Conservation (phyloP, 2,113 vertebrate genomes). For the Sisor rabdophorus region DNA sequence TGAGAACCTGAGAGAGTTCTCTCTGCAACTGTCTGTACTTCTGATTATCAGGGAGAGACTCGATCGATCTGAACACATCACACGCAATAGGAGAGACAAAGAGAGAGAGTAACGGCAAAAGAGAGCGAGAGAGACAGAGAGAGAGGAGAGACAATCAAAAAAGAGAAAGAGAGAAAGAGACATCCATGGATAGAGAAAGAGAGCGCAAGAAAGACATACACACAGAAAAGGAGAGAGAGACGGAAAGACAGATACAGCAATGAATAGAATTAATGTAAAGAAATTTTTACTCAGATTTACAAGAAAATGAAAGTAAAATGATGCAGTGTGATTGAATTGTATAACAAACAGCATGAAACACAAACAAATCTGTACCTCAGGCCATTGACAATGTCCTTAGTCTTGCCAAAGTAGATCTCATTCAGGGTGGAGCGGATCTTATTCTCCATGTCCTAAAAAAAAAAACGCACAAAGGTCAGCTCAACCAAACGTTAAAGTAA, state of each 20-base stretch:
- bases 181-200: not conserved
- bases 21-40: conserved; percentile 99
- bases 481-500: not conserved
- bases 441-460: conserved; percentile 94
- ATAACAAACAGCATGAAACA: too few species aligned
- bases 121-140: conserved; percentile 7
- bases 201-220: not conserved
- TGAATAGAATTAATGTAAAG: conserved; percentile 8
- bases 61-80: conserved; percentile 89
- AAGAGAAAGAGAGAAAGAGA: not conserved
- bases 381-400: conserved; percentile 98
- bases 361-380: conserved; percentile 81
- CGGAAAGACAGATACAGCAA: not conserved
- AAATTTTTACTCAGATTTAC: not conserved
- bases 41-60: conserved; percentile 97
- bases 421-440: conserved; percentile 99
- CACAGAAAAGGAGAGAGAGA: not conserved
- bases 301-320: not conserved
- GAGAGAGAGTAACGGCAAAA: conserved; percentile 51
- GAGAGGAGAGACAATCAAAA: not conserved
- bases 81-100: conserved; percentile 57
- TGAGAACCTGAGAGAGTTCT: conserved; percentile 98
- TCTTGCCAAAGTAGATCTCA: conserved; percentile 99
- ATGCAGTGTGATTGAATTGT: too few species aligned
- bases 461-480: not conserved